phyloP scores from a whole-genome alignment of 2,113 vertebrate genomes.

The Tachycineta bicolor region DNA sequence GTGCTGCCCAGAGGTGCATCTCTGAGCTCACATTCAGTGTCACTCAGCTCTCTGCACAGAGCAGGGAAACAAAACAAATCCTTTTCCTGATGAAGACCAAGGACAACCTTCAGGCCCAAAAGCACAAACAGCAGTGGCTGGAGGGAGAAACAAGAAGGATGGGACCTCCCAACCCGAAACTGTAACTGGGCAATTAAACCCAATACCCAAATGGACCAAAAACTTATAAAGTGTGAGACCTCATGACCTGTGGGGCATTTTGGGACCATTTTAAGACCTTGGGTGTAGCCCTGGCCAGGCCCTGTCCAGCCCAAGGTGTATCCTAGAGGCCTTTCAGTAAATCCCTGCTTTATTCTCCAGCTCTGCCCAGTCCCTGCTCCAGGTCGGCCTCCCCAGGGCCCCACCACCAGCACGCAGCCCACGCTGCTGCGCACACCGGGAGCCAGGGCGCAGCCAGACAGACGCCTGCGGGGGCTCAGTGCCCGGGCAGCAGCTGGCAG shows the following conservation, averaged over 20 bases:
- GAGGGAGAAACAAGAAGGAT: background rate
- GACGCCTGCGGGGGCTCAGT: background rate
- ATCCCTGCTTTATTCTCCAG: background rate
- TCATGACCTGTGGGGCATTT: background rate
- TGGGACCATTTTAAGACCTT: background rate
- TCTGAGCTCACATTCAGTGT: background rate
- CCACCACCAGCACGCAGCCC: background rate
- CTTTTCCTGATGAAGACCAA: background rate
- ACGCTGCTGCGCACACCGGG: background rate
- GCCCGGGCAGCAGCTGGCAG: fast-evolving
- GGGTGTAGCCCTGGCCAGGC: background rate
- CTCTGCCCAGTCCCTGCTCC: background rate
- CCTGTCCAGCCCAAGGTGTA: background rate
- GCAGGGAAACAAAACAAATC: background rate
- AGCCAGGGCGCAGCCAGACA: background rate
- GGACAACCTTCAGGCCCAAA: background rate
- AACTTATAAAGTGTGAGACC: background rate
- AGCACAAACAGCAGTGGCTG: background rate
- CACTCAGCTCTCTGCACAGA: background rate
- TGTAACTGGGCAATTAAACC: background rate
- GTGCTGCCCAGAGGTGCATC: background rate
- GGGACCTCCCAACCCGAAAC: background rate
- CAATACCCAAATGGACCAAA: background rate
- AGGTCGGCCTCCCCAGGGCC: background rate
- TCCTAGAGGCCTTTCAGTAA: background rate